These are phyloP conservation scores for Vicugna pacos DNA, from an alignment of 2,113 vertebrate genomes.

Conservation along the genomic window DNA sequence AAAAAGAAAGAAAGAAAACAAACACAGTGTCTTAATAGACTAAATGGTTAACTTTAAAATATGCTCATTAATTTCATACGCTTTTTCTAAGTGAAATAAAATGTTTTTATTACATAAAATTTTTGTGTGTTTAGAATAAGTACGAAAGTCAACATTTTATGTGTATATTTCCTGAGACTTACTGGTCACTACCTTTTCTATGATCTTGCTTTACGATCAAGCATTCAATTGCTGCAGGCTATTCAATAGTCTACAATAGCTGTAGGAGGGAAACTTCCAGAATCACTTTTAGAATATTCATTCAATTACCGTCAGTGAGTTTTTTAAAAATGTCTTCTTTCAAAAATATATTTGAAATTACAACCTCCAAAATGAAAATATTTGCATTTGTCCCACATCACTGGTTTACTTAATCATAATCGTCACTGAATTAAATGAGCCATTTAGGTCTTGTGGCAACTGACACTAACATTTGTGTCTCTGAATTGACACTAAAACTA, in stretches of 20 bases:
- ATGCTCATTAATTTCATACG: not conserved
- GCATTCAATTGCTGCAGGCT: not conserved
- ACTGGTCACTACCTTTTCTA: not conserved
- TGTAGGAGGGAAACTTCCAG: not conserved
- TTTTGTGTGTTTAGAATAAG: not conserved
- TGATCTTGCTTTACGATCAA: not conserved
- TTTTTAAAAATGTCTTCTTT: not conserved
- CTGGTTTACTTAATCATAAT: not conserved
- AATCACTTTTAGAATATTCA: not conserved
- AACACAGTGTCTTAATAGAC: not conserved
- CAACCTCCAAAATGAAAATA: not conserved
- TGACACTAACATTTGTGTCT: constrained; percentile 58
- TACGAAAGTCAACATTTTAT: not conserved
- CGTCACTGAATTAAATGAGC: not conserved
- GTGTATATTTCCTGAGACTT: not conserved
- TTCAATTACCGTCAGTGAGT: not conserved
- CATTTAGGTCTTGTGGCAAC: not conserved
- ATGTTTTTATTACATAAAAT: not conserved
- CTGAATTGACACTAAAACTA: constrained; percentile 78
- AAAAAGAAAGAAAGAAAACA: not conserved
- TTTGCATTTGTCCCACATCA: not conserved
- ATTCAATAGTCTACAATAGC: not conserved
- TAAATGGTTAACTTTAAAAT: constrained; percentile 2
- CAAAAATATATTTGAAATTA: not conserved
- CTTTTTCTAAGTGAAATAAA: constrained; percentile 43